Evolutionary conservation across 1,140 invertebrate species (phyloP), one percentile per base, ranked within the genome.

Genomic region (Lanistes nyassanus): DNA sequence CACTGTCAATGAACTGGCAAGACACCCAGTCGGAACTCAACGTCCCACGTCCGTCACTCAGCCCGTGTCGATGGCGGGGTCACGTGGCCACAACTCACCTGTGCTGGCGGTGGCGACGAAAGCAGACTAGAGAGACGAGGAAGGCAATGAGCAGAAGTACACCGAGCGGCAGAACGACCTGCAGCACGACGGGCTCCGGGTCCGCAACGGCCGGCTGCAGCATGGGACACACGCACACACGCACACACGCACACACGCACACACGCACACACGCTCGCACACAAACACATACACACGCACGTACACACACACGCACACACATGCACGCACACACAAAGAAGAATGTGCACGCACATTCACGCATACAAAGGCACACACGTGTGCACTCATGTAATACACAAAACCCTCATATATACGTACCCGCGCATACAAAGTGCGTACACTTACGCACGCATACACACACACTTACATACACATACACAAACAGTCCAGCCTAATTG

Each of bases 111-210:
- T 68, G 75, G 37, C 67, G 69, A 26, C 78, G 78, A n/a, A 76
- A 64, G 37, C 77, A 42, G 31, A 82, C 53, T 29, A 82, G 51
- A 62, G 78, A 29, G 42, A 82, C 51, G 53, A 80, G 19, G 9
- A 79, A 21, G 26, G 53, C 74, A 39, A 82, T 34, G 56, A 81
- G 21, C 31, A 82, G 42, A 16, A 76, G 56, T 11, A 58, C 71
- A 6, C 71, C 73, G 16, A 81, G 47, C 1, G 77, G 80, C 31
- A 76, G 19, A 7, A 76, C 55, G 2, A 76, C 31, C 7, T 76
- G 67, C 31, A 60, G 67, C 60, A 64, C 2, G 4, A 36, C 6
- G 9, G 31, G 60, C 51, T 13, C 29, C 39, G 58, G 4, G 2
- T 19, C 51, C 53, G 7, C 47, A 1, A 16, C n/a, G 11, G 47